Conservation (phyloP, 2,113 vertebrate genomes). For the Cottus gobio region DNA sequence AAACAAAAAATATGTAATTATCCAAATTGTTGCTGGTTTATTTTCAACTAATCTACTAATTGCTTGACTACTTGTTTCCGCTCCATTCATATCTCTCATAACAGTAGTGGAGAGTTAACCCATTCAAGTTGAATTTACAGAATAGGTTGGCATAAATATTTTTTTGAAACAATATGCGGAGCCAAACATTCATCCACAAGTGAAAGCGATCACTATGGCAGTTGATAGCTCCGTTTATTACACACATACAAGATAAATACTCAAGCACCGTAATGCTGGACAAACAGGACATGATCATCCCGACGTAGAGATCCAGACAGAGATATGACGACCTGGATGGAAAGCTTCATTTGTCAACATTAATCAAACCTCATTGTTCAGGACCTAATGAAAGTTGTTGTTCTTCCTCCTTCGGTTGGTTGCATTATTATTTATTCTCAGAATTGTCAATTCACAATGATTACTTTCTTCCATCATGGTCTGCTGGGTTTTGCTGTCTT, state of each 20-base stretch:
- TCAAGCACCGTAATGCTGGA: slow-evolving; percentile 31
- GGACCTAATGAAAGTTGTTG: background rate
- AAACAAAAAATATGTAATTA: no score
- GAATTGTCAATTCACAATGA: background rate
- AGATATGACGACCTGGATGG: slow-evolving; percentile 29
- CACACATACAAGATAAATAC: slow-evolving; percentile 70
- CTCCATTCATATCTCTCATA: background rate
- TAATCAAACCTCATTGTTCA: slow-evolving; percentile 12
- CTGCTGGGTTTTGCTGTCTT: slow-evolving; percentile 25
- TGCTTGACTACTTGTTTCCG: background rate
- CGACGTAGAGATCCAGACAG: slow-evolving; percentile 35
- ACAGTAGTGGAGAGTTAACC: background rate
- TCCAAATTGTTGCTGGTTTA: no score
- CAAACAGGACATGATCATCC: slow-evolving; percentile 43
- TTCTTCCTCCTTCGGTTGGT: background rate
- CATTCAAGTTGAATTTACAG: background rate
- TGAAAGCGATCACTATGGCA: slow-evolving; percentile 20
- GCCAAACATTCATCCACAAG: background rate
- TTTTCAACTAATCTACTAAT: background rate
- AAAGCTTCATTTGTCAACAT: slow-evolving; percentile 26
- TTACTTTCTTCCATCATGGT: background rate
- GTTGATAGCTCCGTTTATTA: slow-evolving; percentile 72
- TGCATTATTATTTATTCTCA: background rate
- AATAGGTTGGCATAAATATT: background rate
- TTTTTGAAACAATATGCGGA: background rate